Base-by-base conservation (phyloP, 1,140 invertebrate species). In the Neodiprion pinetum region DNA sequence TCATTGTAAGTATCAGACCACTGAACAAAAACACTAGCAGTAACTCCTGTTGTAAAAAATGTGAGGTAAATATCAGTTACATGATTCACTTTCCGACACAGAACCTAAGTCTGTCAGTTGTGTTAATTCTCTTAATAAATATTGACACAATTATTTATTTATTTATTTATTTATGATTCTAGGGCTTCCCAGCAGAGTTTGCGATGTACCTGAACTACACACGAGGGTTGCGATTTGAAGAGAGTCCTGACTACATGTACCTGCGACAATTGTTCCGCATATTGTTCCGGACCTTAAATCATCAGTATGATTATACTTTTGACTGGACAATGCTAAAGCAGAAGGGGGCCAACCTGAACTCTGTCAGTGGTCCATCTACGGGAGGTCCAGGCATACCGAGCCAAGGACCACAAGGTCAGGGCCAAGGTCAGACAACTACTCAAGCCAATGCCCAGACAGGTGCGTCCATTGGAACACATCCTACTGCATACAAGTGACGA, bases 271-370 rank as follows among this genome's bases (percentile, higher is more conserved):
- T 98, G 84, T 99, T 98, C 91, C 95, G 98, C 83, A 99, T 99
- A 87, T 92, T 99, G 83, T 99, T 99, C 92, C 95, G 98, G 84
- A 99, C 98, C 76, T 92, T 99, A 80, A 99, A 99, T 90, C 97
- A 99, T 89, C 97, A 99, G 89, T 99, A 99, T 89, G 98, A 99
- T 90, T 99, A 99, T 90, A 97, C 96, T 78, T 99, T 99, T 90
- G 98, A 99, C 89, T 99, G 99, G 99, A 99, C 98, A 77, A 96
- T 99, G 95, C 90, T 99, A 83, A 98, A 99, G 87, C 97, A 99
- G 88, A 98, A 97, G 79, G 88, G 87, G 17, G 88, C 89, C 14
- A 79, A 78, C 71, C 76, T 72, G 48, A 81, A 71, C 73, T 48
- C 75, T 73, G 66, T 72, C 5, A 72, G 75, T 48, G 70, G 67